Percentiles rank a stretch among this genome's conserved stretches.
Evolutionary conservation across 2,888 invertebrate genomes (phyloP).

Genomic region (Cheilosia pagana): DNA sequence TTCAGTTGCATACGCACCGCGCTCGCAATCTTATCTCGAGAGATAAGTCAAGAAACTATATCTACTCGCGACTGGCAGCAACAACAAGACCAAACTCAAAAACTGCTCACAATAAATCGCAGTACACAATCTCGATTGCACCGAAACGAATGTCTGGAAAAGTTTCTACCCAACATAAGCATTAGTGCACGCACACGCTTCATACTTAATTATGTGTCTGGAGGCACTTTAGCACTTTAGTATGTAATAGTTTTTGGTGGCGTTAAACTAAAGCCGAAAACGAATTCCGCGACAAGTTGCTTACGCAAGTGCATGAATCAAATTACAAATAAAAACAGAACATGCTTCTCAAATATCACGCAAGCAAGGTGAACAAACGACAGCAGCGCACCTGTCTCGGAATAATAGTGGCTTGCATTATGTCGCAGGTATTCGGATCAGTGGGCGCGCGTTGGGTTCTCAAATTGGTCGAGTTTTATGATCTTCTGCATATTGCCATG

Average conservation of each 20-base stretch:
- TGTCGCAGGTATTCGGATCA: conserved; percentile 9
- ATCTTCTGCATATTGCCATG: not conserved
- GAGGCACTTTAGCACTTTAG: conserved; percentile 28
- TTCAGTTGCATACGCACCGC: not conserved
- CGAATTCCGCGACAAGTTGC: conserved; percentile 14
- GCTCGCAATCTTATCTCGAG: conserved; percentile 1
- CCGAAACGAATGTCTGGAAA: conserved; percentile 3
- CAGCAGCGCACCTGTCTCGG: not conserved
- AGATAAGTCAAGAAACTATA: not conserved
- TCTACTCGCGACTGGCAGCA: no score
- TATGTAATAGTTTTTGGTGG: not conserved
- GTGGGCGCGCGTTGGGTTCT: conserved; percentile 3
- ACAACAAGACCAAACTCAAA: not conserved
- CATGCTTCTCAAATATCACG: not conserved
- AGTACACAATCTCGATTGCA: conserved; percentile 10
- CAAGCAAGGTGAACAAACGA: conserved; percentile 1
- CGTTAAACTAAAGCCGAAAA: conserved; percentile 17
- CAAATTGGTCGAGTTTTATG: not conserved
- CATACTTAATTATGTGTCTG: conserved; percentile 15
- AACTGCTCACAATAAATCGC: not conserved
- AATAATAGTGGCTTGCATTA: not conserved
- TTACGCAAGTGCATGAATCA: conserved; percentile 32
- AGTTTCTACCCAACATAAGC: conserved; percentile 16
- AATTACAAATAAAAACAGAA: conserved; percentile 11
- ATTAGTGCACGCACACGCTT: conserved; percentile 13